Evolutionary conservation across 2,113 vertebrate species (phyloP), one percentile per base, ranked within the genome.

Genomic region (Neogobius melanostomus): DNA sequence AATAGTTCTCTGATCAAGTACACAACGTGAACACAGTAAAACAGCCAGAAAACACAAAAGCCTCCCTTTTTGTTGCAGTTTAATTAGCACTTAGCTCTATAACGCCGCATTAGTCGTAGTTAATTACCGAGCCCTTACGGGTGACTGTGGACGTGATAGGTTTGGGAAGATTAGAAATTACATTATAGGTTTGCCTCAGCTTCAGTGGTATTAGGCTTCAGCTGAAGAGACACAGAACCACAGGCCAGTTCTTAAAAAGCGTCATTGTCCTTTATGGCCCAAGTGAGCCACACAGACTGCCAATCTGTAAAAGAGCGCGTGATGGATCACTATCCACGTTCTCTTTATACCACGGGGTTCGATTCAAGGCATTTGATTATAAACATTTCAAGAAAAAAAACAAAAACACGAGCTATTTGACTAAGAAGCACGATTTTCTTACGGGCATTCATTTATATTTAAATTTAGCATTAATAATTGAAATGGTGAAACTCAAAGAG

Each of bases 321-420:
- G 91, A 92, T 92, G 85, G 88, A 92, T 92, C 71, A 85, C 82
- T 73, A 67, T 70, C 42, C 72, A 75, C 71, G 57, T 60, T 61
- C 59, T 42, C 59, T n/a, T 61, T 61, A 44, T 7, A 45, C 14
- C 12, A 3, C 57, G 44, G 14, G 43, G 14, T 45, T 44, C 16
- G 59, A 16, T 45, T 12, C 43, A 16, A 11, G 44, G 11, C n/a
- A 6, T 16, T 6, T 64, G 16, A 46, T 62, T 45, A 10, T 11
- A 64, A 47, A 44, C 14, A 21, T 64, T 64, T 64, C 6, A 64
- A 47, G 45, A 11, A 46, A 64, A n/a, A 47, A 47, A 5, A 4
- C 53, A 56, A 4, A 10, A 21, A 10, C 9, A 28, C 17, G 17
- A 21, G 3, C 28, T 36, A 36, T 36, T 8, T 8, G 16, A 17